Conservation (phyloP, 2,113 vertebrate genomes). For the Cnemophilus loriae region DNA sequence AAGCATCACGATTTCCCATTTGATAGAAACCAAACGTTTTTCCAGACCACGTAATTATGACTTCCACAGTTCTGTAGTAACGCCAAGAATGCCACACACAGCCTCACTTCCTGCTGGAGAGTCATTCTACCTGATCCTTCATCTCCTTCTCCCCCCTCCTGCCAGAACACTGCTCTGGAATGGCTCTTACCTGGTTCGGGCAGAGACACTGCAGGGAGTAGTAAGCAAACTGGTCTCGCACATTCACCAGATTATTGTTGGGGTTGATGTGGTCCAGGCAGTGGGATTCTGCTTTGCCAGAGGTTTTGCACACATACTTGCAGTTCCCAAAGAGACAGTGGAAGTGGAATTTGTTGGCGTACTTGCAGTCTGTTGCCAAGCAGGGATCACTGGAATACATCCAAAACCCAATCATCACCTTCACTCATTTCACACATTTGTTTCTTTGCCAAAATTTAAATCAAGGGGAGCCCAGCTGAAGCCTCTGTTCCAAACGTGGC, state of each 20-base stretch:
- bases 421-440: slow-evolving; percentile 39
- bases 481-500: slow-evolving; percentile 4
- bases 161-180: neutral
- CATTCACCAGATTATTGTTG: slow-evolving; percentile 94
- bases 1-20: neutral
- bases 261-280: slow-evolving; percentile 99
- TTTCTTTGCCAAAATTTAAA: slow-evolving; percentile 50
- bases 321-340: slow-evolving; percentile 99
- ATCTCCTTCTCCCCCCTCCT: neutral
- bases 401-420: slow-evolving; percentile 58
- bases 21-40: neutral
- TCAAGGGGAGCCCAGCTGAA: slow-evolving; percentile 35
- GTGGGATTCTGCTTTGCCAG: slow-evolving; percentile 97
- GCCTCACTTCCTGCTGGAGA: neutral
- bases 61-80: neutral
- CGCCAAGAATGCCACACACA: neutral
- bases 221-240: slow-evolving; percentile 97
- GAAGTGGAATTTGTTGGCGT: slow-evolving; percentile 99
- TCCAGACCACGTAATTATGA: neutral
- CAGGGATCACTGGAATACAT: slow-evolving; percentile 87
- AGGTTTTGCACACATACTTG: slow-evolving; percentile 99
- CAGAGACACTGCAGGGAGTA: slow-evolving; percentile 98
- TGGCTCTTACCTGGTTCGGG: slow-evolving; percentile 91
- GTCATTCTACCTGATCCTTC: neutral
- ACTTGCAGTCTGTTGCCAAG: slow-evolving; percentile 97